Evolutionary conservation across 2,113 vertebrate species (phyloP).

Genomic region (Scomber scombrus): DNA sequence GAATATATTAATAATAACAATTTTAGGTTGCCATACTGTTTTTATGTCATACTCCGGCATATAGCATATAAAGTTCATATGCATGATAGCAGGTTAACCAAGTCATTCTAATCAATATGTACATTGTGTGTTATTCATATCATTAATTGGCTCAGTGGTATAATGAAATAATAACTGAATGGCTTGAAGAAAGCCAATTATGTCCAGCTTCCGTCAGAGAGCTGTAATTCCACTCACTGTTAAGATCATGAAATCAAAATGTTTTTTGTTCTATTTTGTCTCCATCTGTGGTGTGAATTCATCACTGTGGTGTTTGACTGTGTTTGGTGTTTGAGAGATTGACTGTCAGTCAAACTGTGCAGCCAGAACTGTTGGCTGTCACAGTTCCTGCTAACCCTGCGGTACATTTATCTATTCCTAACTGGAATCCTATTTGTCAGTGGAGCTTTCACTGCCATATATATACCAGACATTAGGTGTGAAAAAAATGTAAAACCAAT

Average conservation of each 20-base stretch:
- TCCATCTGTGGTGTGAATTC: conserved; percentile 39
- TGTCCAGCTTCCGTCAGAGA: background rate
- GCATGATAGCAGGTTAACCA: background rate
- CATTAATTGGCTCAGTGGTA: background rate
- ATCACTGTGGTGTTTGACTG: conserved; percentile 3
- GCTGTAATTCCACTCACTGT: background rate
- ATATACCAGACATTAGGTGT: too few relatives aligned
- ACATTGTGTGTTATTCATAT: background rate
- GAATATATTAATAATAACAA: too few relatives aligned
- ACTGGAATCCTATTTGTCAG: background rate
- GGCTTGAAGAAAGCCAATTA: background rate
- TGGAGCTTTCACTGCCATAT: too few relatives aligned
- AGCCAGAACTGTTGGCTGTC: background rate
- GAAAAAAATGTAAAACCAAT: too few relatives aligned
- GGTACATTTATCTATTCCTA: background rate
- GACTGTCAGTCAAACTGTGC: background rate
- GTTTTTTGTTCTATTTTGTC: conserved; percentile 12
- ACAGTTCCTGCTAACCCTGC: background rate
- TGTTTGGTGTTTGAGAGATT: too few relatives aligned
- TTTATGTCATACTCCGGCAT: too few relatives aligned
- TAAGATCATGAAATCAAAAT: conserved; percentile 17
- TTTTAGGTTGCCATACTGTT: too few relatives aligned
- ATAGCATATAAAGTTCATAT: too few relatives aligned
- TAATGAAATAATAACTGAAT: background rate
- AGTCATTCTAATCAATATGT: background rate